A percentile compares a stretch with the other conserved stretches of the same genome.
Conservation (phyloP, 2,888 invertebrate species). For the Amorpha juglandis region DNA sequence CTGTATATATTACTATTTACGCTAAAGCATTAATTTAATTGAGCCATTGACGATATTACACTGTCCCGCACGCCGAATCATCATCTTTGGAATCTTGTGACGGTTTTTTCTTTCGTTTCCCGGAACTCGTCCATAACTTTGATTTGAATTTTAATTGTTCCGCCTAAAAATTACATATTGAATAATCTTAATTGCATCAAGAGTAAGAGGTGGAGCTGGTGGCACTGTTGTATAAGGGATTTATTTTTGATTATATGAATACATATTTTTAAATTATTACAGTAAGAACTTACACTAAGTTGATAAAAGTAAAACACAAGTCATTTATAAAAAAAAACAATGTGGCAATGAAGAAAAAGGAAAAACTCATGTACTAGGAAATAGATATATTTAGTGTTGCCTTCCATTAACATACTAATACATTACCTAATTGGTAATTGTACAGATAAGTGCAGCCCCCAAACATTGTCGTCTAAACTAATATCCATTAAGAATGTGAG, state of each 20-base stretch:
- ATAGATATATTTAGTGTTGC: no score
- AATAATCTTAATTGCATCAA: not conserved
- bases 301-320: no score
- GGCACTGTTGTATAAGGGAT: no score
- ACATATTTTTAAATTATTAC: no score
- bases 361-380: no score
- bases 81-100: slow-evolving; percentile 39
- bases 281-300: no score
- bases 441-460: not conserved
- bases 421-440: not conserved
- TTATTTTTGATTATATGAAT: no score
- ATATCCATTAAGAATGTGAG: slow-evolving; percentile 4
- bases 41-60: slow-evolving; percentile 51
- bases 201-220: no score
- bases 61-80: slow-evolving; percentile 46
- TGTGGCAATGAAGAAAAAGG: no score
- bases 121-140: slow-evolving; percentile 46
- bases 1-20: not conserved
- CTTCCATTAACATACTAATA: not conserved
- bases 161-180: slow-evolving; percentile 39
- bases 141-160: slow-evolving; percentile 48
- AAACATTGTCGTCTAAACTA: slow-evolving; percentile 11
- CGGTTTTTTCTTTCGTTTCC: slow-evolving; percentile 37
- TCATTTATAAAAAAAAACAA: no score
- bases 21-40: not conserved